These are phyloP conservation scores for Liopterus haemorrhoidalis DNA, from an alignment of 2,888 invertebrate genomes.

Conservation along the genomic window DNA sequence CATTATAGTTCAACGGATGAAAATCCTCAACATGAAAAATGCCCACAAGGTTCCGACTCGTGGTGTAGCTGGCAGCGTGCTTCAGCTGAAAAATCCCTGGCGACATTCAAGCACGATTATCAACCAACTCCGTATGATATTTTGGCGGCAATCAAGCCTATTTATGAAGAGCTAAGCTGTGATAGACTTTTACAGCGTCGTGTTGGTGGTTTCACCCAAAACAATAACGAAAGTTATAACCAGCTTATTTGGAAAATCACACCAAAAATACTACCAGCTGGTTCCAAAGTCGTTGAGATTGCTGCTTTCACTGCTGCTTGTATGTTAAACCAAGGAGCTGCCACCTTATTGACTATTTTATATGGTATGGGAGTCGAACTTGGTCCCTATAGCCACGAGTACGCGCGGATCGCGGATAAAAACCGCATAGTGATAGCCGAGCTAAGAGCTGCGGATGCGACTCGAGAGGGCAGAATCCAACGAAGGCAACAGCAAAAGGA, in stretches of 20 bases:
- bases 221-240: conserved; percentile 38
- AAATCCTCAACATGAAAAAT: conserved; percentile 25
- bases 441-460: background rate
- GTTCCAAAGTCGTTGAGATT: no score
- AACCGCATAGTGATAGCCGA: background rate
- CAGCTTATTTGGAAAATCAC: conserved; percentile 36
- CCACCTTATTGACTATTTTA: no score
- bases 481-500: background rate
- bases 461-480: background rate
- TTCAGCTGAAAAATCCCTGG: conserved; percentile 20
- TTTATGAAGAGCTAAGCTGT: conserved; percentile 37
- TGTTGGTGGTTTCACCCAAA: conserved; percentile 38
- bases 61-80: conserved; percentile 30
- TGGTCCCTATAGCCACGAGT: no score
- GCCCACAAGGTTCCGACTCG: conserved; percentile 23
- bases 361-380: no score
- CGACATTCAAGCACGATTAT: conserved; percentile 23
- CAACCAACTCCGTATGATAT: conserved; percentile 26
- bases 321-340: no score
- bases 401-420: background rate
- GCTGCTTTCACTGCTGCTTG: no score
- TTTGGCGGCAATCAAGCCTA: conserved; percentile 31
- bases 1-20: conserved; percentile 21
- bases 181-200: conserved; percentile 34
- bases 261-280: no score